Conservation (phyloP, 2,113 vertebrate genomes). For the Erpornis zantholeuca region DNA sequence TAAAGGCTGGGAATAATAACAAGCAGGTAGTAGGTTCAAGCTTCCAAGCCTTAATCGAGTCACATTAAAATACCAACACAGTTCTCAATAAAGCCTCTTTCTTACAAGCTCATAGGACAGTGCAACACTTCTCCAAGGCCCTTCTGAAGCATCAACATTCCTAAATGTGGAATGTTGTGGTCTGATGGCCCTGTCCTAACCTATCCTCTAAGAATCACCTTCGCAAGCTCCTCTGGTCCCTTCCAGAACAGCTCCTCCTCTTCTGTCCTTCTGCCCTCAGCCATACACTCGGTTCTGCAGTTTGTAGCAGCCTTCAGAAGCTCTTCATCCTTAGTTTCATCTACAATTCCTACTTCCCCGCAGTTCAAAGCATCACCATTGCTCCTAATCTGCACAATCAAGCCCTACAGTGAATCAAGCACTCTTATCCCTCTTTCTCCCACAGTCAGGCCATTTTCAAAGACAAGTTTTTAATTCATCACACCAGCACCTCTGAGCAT, state of each 20-base stretch:
- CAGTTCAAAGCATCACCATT: neutral
- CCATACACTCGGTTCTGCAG: accelerated
- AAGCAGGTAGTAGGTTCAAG: neutral
- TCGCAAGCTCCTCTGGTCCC: neutral
- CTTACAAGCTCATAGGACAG: neutral
- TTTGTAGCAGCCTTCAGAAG: neutral
- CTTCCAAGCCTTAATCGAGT: neutral
- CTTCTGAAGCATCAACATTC: neutral
- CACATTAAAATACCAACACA: neutral
- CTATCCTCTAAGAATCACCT: neutral
- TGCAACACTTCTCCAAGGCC: neutral
- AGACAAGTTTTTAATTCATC: neutral
- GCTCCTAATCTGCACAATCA: neutral
- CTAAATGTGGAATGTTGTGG: accelerated
- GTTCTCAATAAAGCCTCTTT: neutral
- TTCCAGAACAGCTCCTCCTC: neutral
- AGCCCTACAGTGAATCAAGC: neutral
- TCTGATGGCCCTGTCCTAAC: neutral
- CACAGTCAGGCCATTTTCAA: neutral
- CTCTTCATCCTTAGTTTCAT: neutral
- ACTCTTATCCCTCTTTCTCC: neutral
- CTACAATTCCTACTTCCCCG: neutral
- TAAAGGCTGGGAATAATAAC: neutral
- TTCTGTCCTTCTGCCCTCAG: neutral
- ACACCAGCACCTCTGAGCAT: neutral